These are phyloP conservation scores for Drosophila arizonae DNA, from an alignment of 1,140 invertebrate species.

Conservation along the genomic window DNA sequence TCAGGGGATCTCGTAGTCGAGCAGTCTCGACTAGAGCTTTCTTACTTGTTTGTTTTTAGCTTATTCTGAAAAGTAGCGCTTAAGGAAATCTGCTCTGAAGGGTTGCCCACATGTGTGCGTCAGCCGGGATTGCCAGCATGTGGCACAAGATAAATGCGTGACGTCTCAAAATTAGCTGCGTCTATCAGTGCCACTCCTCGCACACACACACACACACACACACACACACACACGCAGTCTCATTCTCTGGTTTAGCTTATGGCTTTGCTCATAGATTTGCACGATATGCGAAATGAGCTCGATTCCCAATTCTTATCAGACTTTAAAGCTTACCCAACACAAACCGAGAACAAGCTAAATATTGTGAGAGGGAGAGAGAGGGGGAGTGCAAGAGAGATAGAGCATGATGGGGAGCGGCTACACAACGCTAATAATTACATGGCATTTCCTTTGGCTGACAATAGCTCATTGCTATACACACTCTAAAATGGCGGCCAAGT, in stretches of 20 bases:
- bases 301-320: constrained; percentile 19
- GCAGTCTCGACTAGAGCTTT: no score
- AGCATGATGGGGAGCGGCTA: background rate
- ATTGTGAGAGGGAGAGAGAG: background rate
- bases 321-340: background rate
- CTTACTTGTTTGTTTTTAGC: no score
- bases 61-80: constrained; percentile 44
- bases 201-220: background rate
- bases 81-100: constrained; percentile 38
- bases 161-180: constrained; percentile 41
- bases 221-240: background rate
- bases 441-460: background rate
- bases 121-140: constrained; percentile 34
- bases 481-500: background rate
- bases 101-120: constrained; percentile 1
- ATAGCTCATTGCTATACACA: constrained; percentile 20
- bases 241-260: background rate
- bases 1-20: no score
- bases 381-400: background rate
- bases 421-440: constrained; percentile 4
- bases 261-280: constrained; percentile 20
- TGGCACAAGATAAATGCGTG: constrained; percentile 51
- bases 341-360: background rate
- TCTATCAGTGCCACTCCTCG: constrained; percentile 26
- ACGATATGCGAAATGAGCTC: constrained; percentile 28